These are phyloP conservation scores for Promerops cafer DNA, from an alignment of 2,113 vertebrate species.

Conservation along the genomic window DNA sequence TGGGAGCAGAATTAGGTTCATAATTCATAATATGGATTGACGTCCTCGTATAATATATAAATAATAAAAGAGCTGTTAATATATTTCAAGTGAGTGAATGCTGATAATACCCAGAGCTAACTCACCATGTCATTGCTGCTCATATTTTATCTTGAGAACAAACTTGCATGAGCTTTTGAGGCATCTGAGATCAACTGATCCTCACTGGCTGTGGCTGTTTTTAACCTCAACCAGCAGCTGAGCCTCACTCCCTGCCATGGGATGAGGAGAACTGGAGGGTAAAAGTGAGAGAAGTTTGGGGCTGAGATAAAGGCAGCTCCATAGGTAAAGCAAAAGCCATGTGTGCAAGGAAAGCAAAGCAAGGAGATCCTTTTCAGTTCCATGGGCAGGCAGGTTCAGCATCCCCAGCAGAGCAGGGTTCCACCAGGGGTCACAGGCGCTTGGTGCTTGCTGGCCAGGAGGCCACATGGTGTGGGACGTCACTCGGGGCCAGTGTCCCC, in stretches of 20 bases:
- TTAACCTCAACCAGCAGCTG: neutral
- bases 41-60: neutral
- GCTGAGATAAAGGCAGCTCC: neutral
- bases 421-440: too few relatives aligned
- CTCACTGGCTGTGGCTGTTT: neutral
- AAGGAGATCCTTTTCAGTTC: neutral
- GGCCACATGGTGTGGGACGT: accelerated
- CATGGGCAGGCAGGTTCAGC: neutral
- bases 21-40: slow-evolving; percentile 23
- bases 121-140: neutral
- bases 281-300: neutral
- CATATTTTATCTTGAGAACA: neutral
- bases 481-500: neutral
- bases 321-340: neutral
- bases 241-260: neutral
- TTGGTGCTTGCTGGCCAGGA: accelerated
- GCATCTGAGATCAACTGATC: neutral
- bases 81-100: neutral
- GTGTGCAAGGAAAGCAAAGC: neutral
- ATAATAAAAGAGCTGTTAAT: slow-evolving; percentile 28
- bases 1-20: neutral
- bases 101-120: slow-evolving; percentile 29
- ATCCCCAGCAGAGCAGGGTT: neutral
- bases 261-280: neutral
- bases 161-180: neutral